phyloP scores from a whole-genome alignment of 2,888 invertebrate genomes.

The Stictocephala bisonia region DNA sequence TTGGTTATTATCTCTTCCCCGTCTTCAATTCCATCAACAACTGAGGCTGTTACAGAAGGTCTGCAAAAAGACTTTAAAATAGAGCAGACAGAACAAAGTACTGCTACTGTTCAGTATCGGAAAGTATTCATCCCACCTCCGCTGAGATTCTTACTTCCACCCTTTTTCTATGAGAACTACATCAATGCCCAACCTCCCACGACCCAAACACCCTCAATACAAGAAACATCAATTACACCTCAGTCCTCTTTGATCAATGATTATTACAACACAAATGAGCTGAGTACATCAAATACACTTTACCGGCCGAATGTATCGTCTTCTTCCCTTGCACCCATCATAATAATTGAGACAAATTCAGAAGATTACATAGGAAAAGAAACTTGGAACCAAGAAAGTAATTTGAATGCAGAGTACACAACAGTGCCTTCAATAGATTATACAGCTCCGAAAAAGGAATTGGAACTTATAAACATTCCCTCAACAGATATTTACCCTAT shows the following conservation, averaged over 20 bases:
- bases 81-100: constrained; percentile 2
- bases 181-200: constrained; percentile 5
- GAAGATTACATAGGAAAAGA: background rate
- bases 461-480: background rate
- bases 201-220: background rate
- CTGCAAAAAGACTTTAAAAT: background rate
- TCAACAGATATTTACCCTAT: too few species aligned
- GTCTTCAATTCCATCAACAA: background rate
- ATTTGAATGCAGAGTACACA: background rate
- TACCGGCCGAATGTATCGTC: too few species aligned
- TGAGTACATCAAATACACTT: too few species aligned
- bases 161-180: constrained; percentile 36
- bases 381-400: background rate
- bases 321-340: constrained; percentile 24
- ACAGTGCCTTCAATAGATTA: background rate
- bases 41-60: background rate
- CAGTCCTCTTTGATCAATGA: background rate
- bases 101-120: background rate
- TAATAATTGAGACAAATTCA: constrained; percentile 15
- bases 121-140: constrained; percentile 40
- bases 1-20: background rate
- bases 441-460: background rate
- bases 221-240: background rate
- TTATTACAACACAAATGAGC: background rate
- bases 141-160: constrained; percentile 30